Evolutionary conservation across 2,888 invertebrate genomes (phyloP), one percentile per base, ranked within the genome.

Genomic region (Cyclophora punctaria): DNA sequence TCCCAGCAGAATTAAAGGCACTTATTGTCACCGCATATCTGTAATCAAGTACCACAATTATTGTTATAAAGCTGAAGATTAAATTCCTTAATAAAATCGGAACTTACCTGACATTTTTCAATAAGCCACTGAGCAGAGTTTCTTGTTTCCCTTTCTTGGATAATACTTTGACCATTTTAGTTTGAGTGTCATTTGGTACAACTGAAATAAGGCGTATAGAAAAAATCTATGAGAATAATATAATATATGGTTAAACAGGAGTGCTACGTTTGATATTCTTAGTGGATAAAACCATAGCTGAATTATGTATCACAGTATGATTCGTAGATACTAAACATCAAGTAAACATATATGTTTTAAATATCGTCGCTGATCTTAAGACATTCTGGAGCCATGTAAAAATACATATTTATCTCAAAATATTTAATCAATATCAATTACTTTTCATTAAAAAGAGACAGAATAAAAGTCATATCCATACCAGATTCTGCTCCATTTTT

Each of bases 1-100:
- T 91, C 0, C 96, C 96, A 44, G 95, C 93, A 45, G 93, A 92
- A 76, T 97, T 97, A 71, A 95, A 94, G 5, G 96, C 96, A 64
- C 94, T 92, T 34, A 97, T 93, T 41, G 94, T 92, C 5, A 97
- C 91, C 49, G 94, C 93, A 78, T 97, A 97, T 63, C 94, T 87
- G 3, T 4, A 44, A 45, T 20, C 42, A 43, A 44, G 20, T 20
- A 20, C 20, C 20, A 20, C 20, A 7, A 41, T 44, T n/a, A 50
- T 45, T 2, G 20, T 20, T 20, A 20, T 20, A 20, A 20, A 20
- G 20, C 20, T 20, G 20, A 20, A 20, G 20, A 20, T 20, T 1
- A 20, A 20, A 20, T 20, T 20, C 20, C 20, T 20, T 20, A 6
- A 57, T 50, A 34, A n/a, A 34, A n/a, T 35, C 5, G 44, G 35